A percentile compares a stretch with the other conserved stretches of the same genome.
These are phyloP conservation scores for Gambusia holbrooki DNA, from an alignment of 2,113 vertebrate species.

Conservation along the genomic window DNA sequence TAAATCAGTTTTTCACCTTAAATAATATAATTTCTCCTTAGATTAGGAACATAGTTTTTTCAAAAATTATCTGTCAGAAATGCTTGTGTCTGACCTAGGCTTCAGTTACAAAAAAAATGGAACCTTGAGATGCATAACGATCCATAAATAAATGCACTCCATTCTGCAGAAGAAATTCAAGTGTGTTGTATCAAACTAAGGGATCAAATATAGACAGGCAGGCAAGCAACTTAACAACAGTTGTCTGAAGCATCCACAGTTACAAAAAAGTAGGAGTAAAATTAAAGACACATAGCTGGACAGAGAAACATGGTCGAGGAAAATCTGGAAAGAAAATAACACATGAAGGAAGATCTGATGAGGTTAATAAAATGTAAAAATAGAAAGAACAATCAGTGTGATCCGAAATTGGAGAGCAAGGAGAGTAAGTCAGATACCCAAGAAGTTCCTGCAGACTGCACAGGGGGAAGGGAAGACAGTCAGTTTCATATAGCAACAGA, in stretches of 20 bases:
- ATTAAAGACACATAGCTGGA: conserved; percentile 5
- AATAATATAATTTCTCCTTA: not conserved
- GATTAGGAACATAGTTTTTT: not conserved
- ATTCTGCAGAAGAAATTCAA: conserved; percentile 57
- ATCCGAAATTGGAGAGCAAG: conserved; percentile 68
- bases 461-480: conserved; percentile 78
- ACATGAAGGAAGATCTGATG: conserved; percentile 57
- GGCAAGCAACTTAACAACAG: conserved; percentile 59
- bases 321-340: conserved; percentile 73
- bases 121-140: conserved; percentile 22
- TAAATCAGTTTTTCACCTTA: not conserved
- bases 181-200: conserved; percentile 54
- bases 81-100: conserved; percentile 51
- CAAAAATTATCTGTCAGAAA: conserved; percentile 9
- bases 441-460: conserved; percentile 76
- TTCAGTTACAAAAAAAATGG: conserved; percentile 20
- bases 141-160: conserved; percentile 38
- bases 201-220: conserved; percentile 50
- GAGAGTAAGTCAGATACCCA: conserved; percentile 65
- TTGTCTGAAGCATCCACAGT: conserved; percentile 41
- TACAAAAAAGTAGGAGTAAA: conserved; percentile 31
- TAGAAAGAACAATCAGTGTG: conserved; percentile 56
- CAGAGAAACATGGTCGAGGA: conserved; percentile 38
- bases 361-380: conserved; percentile 65
- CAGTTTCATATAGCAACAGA: conserved; percentile 65